phyloP scores from a whole-genome alignment of 2,797 vertebrate genomes.

The Xenops minutus region DNA sequence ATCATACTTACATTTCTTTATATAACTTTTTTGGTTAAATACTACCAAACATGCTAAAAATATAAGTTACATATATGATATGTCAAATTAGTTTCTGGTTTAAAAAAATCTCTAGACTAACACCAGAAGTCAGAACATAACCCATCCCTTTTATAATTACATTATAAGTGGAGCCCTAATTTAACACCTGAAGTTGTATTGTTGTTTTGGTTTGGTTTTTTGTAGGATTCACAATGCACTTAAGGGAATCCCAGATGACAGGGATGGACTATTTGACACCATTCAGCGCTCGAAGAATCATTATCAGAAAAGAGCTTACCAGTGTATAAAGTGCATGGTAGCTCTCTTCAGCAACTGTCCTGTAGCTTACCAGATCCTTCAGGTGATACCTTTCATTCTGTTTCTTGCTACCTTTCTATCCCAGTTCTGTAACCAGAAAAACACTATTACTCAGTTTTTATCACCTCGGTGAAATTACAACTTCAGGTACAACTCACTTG shows the following conservation, averaged over 20 bases:
- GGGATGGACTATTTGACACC: constrained; percentile 98
- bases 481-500: not conserved
- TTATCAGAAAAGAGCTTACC: constrained; percentile 99
- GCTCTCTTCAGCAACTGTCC: constrained; percentile 98
- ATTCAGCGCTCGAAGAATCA: constrained; percentile 99
- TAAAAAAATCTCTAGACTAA: not conserved
- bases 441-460: not conserved
- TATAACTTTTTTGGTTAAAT: not conserved
- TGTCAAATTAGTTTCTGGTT: not conserved
- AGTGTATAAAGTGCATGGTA: constrained; percentile 99
- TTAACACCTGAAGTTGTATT: not conserved
- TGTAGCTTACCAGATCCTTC: constrained; percentile 98
- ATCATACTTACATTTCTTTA: not conserved
- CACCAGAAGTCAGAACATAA: not conserved
- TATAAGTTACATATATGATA: rapidly evolving
- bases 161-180: not conserved
- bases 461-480: not conserved
- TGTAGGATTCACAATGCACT: constrained; percentile 97
- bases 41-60: not conserved
- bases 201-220: not conserved
- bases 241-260: constrained; percentile 97
- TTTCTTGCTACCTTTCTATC: not conserved
- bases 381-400: constrained; percentile 80
- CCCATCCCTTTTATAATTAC: not conserved
- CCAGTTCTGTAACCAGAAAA: not conserved